These are phyloP conservation scores for Penelope pileata DNA, from an alignment of 2,113 vertebrate genomes.

Conservation along the genomic window DNA sequence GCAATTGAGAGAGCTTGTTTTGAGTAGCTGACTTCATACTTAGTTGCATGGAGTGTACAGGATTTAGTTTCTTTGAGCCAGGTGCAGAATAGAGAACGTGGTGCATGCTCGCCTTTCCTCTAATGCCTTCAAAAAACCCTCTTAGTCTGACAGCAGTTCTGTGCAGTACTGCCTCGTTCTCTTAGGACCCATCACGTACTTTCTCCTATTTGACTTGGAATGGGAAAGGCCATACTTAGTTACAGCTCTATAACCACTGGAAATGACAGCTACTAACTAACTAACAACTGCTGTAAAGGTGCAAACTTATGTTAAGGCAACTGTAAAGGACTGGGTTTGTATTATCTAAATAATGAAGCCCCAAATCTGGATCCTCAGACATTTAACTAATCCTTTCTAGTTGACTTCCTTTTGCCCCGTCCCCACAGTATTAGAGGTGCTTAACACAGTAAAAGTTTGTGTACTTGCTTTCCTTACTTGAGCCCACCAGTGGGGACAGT, in stretches of 20 bases:
- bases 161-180: not conserved
- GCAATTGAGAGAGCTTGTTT: not conserved
- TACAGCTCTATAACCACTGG: not conserved
- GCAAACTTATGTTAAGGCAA: not conserved
- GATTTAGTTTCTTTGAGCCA: not conserved
- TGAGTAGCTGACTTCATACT: not conserved
- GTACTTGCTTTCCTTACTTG: constrained; percentile 99
- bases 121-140: not conserved
- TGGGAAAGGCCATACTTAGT: not conserved
- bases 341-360: not conserved
- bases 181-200: not conserved
- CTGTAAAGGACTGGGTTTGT: not conserved
- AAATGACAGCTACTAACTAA: not conserved
- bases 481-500: constrained; percentile 99
- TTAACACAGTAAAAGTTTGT: constrained; percentile 87
- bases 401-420: not conserved
- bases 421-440: constrained; percentile 44
- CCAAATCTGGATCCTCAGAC: not conserved
- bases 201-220: not conserved
- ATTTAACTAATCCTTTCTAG: not conserved
- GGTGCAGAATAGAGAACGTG: not conserved
- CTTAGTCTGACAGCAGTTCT: not conserved
- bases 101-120: not conserved
- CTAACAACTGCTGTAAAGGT: not conserved
- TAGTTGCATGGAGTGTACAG: not conserved